Base-by-base conservation (phyloP, 2,797 vertebrate genomes). In the Remorina albescens region DNA sequence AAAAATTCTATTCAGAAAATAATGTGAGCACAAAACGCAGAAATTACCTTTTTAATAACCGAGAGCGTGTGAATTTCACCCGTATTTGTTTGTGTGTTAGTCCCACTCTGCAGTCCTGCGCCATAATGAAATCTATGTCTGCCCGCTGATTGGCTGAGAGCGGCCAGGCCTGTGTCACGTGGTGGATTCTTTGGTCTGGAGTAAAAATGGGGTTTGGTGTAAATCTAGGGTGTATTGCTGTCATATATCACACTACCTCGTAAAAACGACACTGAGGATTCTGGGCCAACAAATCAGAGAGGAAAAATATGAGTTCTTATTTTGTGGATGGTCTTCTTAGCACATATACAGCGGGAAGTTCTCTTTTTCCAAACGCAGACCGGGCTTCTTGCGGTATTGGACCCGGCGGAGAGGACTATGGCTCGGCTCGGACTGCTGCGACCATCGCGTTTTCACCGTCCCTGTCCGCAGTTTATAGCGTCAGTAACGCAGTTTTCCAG, bases 191-290 rank as follows among this genome's bases (percentile, higher is more conserved):
- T 95, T 92, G 82, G 95, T 95, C 95, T 95, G 92, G 94, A 95
- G 95, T 94, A 95, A 97, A 97, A 96, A 96, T 97, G 95, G 95
- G 95, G 95, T 96, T 96, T 97, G 95, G 96, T 96, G 96, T 97
- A 97, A 98, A 97, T 97, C 96, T 96, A 93, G 94, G 92, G 94
- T 96, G 95, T 98, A 98, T 97, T 96, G 96, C 96, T 96, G 95
- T 96, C 96, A 96, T 98, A 97, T 97, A 98, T 99, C 96, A 98
- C 93, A 83, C 93, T 95, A 95, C 94, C 96, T 98, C 97, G 96
- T 98, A 98, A 98, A 98, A 98, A 97, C 96, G 96, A 98, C 96
- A 97, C 95, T 92, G 94, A 95, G 95, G 96, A 96, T 96, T 96
- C 94, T 95, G 92, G 95, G 94, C 96, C 96, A 96, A 97, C 97